A percentile compares a stretch with the other conserved stretches of the same genome.
Evolutionary conservation across 2,888 invertebrate species (phyloP).

Genomic region (Acrobasis suavella): DNA sequence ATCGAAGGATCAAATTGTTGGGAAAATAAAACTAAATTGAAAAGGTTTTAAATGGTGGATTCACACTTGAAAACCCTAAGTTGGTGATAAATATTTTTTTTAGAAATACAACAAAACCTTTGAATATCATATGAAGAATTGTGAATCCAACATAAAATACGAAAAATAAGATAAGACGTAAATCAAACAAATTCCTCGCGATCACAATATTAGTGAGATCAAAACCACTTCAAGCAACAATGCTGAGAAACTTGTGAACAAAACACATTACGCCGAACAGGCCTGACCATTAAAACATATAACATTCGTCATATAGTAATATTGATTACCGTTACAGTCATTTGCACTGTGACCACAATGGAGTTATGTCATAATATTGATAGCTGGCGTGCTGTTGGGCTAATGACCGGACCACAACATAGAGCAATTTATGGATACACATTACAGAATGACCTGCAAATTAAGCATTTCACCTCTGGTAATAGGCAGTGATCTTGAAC

Average conservation of each 20-base stretch:
- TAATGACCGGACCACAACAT: conserved; percentile 2
- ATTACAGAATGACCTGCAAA: too few species aligned
- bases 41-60: too few species aligned
- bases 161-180: neutral
- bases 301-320: conserved; percentile 9
- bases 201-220: neutral
- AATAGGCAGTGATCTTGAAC: too few species aligned
- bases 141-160: too few species aligned
- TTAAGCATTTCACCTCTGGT: too few species aligned
- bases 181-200: neutral
- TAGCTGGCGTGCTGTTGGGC: neutral
- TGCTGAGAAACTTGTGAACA: neutral
- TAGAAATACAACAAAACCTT: too few species aligned
- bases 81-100: too few species aligned
- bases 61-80: too few species aligned
- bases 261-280: neutral
- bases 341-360: conserved; percentile 10
- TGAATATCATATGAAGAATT: too few species aligned
- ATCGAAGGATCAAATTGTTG: too few species aligned
- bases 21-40: too few species aligned
- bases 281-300: neutral
- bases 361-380: conserved; percentile 9
- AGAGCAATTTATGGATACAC: neutral
- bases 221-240: neutral
- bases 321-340: conserved; percentile 10